Evolutionary conservation across 2,797 vertebrate species (phyloP), one percentile per base, ranked within the genome.

Genomic region (Leptatherina wallacei): DNA sequence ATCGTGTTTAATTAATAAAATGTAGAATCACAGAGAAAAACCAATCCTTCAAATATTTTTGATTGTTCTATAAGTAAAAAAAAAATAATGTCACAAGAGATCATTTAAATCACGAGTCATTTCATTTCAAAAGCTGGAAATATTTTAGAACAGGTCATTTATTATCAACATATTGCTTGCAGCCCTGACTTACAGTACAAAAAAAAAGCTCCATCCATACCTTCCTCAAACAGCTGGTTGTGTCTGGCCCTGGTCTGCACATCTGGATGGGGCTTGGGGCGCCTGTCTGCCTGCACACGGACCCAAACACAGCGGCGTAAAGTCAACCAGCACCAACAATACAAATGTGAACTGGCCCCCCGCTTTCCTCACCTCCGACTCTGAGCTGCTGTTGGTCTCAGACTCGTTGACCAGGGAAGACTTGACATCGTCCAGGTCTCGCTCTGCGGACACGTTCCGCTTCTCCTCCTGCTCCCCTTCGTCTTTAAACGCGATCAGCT

Each of bases 401-500:
- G 96, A 96, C 91, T 98, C 97, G 92, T 97, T 95, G 77, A 98
- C 96, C 82, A 98, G 87, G 0, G 96, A 97, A 16, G 96, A 97
- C 91, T 98, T 98, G 82, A 98, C 95, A 57, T 98, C 97, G 88
- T 97, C 97, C 90, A 98, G 86, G 83, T 98, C 97, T 66, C 95
- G 88, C 38, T 94, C 96, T 0, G 95, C 93, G 27, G 96, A 95
- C 73, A 92, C 95, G 60, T 94, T 95, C 73, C 94, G 94, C 87
- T 97, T 97, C 80, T 97, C 96, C 89, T 97, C 96, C 86, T 96
- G 96, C 49, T 97, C 96, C 12, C 96, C 96, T 51, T 97, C 96
- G 83, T 97, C 96, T 89, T 97, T 96, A 77, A 97, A 98, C 0
- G 95, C 90, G 81, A 97, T 97, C 73, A 98, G 94, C 83, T 98